Evolutionary conservation across 2,888 invertebrate species (phyloP), one percentile per base, ranked within the genome.

Genomic region (Tromatobia lineatoria): DNA sequence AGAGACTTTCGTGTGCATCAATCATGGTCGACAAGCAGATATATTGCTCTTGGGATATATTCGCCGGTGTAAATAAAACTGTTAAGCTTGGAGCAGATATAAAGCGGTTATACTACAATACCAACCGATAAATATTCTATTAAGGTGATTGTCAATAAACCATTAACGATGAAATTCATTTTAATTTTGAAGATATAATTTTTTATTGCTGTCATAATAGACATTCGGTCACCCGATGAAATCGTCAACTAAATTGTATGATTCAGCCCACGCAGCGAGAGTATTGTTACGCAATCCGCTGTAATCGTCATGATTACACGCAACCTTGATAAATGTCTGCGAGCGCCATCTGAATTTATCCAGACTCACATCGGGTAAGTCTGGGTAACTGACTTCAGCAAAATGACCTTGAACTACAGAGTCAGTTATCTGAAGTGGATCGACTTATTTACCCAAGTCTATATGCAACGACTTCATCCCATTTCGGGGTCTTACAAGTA

Each of bases 1-100:
- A 57, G 57, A 57, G 57, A 15, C 57, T 57, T 25, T 57, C 10
- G 54, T 23, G n/a, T 59, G 34, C 34, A 59, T 29, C 54, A 79
- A 79, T 79, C 50, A 45, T 52, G 71, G 25, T 50, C 13, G 64
- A 66, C 29, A 11, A 61, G 70, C 15, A 45, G 6, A 8, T 71
- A 78, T 38, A 50, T 64, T 11, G 78, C 38, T 78, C 50, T 61
- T 54, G 78, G 52, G 54, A 70, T n/a, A 23, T n/a, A 38, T 50
- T 70, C 20, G 38, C 47, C 52, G 67, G 15, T 59, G 34, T 20
- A 25, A 20, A 4, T 57, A 25, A 57, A 57, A 57, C 57, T 57
- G 23, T 23, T 29, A 23, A 29, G 0, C 25, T 23, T 13, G 15
- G 6, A 20, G 0, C 52, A 52, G 18, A 20, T 13, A 52, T 8